Base-by-base conservation (phyloP, 1,140 invertebrate species). In the Homalodisca vitripennis region DNA sequence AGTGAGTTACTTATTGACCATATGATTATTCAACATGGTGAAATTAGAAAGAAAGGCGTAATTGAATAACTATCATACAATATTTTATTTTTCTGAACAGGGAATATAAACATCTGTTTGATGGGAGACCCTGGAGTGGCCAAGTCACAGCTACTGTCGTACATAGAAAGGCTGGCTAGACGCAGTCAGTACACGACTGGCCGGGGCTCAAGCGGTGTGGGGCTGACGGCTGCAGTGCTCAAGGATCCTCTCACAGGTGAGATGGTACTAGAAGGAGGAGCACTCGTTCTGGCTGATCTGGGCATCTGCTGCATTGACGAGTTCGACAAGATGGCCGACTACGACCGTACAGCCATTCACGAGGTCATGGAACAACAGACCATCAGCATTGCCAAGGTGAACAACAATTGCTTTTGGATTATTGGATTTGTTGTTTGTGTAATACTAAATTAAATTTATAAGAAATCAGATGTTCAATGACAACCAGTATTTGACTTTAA, bases 301-400 rank as follows among this genome's bases (percentile, higher is more conserved):
- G 92, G 98, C 26, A 93, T 99, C 41, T 99, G 98, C 79, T 99
- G 98, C 78, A 99, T 99, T 80, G 98, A 99, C 78, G 98, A 99
- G 82, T 99, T 99, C 82, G 98, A 99, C 80, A 99, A 99, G 83
- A 99, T 99, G 97, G 91, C 95, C 51, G 97, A 99, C 69, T 78
- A 80, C 14, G 98, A 99, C 81, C 86, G 97, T 75, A 98, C 96
- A 0, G 95, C 98, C 47, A 99, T 99, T 75, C 98, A 99, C 79
- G 98, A 99, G 83, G 95, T 97, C 3, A 99, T 99, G 98, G 98
- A 99, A 84, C 98, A 99, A 77, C 98, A 99, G 82, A 99, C 98
- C 1, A 98, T 99, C 72, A 98, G 96, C 51, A 99, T 99, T 78
- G 97, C 98, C 13, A 99, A 99, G 85, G 91, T 92, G 78, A n/a